Conservation (phyloP, 2,113 vertebrate genomes). For the Azemiops feae region DNA sequence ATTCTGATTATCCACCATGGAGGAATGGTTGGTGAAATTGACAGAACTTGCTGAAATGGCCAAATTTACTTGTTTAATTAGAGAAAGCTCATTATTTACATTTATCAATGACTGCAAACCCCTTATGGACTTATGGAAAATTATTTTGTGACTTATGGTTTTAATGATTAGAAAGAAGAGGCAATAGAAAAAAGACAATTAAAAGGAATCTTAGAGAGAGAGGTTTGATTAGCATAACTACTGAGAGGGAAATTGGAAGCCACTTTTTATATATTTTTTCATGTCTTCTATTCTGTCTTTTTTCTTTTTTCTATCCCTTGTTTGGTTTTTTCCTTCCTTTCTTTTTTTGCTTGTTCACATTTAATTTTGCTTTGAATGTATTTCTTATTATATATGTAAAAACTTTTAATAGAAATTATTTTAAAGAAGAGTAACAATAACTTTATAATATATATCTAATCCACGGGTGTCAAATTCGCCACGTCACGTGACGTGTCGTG, state of each 20-base stretch:
- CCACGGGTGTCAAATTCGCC: too few species aligned
- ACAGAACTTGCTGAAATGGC: neutral
- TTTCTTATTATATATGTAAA: neutral
- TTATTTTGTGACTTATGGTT: neutral
- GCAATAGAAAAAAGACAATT: neutral
- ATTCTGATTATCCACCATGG: neutral
- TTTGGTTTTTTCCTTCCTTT: neutral
- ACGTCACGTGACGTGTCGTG: too few species aligned
- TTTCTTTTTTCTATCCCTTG: neutral
- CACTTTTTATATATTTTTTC: neutral
- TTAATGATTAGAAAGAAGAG: neutral
- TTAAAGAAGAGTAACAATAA: neutral
- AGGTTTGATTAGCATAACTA: neutral
- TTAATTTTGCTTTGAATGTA: neutral
- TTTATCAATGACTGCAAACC: neutral
- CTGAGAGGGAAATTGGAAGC: neutral
- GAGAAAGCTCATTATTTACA: neutral
- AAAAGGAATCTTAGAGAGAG: neutral
- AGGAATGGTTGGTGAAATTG: neutral
- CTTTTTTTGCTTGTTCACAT: neutral
- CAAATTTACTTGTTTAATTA: neutral
- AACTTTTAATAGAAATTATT: neutral
- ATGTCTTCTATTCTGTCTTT: neutral
- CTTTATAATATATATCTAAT: neutral
- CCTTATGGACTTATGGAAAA: neutral